Evolutionary conservation across 2,888 invertebrate genomes (phyloP).

Genomic region (Keiferia lycopersicella): DNA sequence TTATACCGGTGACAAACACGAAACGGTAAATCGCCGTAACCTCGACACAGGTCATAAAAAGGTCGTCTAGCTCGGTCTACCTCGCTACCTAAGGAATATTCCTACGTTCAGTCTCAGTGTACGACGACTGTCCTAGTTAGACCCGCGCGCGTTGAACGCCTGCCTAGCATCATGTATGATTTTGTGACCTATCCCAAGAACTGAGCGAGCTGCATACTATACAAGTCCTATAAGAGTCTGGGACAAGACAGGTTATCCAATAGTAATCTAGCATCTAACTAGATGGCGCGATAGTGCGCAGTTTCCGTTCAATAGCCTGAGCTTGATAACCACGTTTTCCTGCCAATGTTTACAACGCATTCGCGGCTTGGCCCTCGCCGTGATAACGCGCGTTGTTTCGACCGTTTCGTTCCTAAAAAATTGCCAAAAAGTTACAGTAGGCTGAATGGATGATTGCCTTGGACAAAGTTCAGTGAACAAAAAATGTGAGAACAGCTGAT

Average conservation of each 20-base stretch:
- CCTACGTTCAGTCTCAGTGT: no score
- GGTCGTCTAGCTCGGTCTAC: no score
- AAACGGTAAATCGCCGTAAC: no score
- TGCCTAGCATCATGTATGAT: no score
- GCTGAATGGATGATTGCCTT: constrained; percentile 16
- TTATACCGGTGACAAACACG: no score
- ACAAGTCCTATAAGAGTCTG: neutral
- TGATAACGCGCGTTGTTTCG: constrained; percentile 41
- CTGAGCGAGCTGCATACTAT: no score
- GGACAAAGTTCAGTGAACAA: constrained; percentile 14
- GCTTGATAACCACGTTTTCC: constrained; percentile 48
- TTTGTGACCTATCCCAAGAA: no score
- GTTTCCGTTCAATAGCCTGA: constrained; percentile 55
- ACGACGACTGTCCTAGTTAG: no score
- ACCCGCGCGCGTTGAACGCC: no score
- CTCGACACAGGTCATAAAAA: no score
- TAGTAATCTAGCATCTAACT: neutral
- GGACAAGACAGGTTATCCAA: neutral
- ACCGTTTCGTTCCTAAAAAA: neutral
- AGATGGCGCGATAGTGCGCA: constrained; percentile 19
- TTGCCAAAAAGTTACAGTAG: constrained; percentile 4
- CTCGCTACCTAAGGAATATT: no score
- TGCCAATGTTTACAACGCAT: constrained; percentile 59
- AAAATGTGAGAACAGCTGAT: constrained; percentile 11
- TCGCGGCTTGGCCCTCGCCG: constrained; percentile 47